Evolutionary conservation across 2,113 vertebrate species (phyloP).

Genomic region (Cochlearius cochlearius): DNA sequence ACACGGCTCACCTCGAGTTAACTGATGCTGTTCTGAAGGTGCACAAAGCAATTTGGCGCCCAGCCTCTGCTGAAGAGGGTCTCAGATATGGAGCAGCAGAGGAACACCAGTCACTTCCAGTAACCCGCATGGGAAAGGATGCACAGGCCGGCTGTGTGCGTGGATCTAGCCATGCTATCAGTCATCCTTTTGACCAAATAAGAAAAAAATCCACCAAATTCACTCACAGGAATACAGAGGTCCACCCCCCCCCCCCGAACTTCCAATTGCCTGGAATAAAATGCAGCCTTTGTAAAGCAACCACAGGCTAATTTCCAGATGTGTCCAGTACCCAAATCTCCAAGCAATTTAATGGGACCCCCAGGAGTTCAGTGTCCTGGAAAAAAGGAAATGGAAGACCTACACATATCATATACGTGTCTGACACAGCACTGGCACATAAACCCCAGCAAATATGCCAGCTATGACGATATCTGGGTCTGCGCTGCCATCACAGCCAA

Average conservation of each 20-base stretch:
- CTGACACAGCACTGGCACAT: background rate
- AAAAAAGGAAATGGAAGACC: background rate
- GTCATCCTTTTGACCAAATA: background rate
- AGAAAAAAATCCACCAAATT: background rate
- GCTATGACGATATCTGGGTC: background rate
- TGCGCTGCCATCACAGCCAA: background rate
- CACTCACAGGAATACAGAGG: background rate
- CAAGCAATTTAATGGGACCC: background rate
- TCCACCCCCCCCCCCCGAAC: accelerated
- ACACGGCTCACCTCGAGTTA: accelerated
- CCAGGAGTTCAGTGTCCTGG: background rate
- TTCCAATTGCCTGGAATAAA: background rate
- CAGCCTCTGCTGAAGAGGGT: background rate
- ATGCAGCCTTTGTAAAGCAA: background rate
- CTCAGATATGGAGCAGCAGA: background rate
- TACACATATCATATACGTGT: background rate
- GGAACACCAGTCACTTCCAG: background rate
- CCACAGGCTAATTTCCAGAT: background rate
- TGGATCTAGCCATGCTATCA: background rate
- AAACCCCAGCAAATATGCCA: background rate
- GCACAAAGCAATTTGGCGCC: background rate
- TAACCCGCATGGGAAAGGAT: background rate
- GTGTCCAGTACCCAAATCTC: background rate
- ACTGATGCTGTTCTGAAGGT: background rate
- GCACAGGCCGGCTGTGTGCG: background rate